Base-by-base conservation (phyloP, 2,888 invertebrate genomes). In the Sialis lutaria region DNA sequence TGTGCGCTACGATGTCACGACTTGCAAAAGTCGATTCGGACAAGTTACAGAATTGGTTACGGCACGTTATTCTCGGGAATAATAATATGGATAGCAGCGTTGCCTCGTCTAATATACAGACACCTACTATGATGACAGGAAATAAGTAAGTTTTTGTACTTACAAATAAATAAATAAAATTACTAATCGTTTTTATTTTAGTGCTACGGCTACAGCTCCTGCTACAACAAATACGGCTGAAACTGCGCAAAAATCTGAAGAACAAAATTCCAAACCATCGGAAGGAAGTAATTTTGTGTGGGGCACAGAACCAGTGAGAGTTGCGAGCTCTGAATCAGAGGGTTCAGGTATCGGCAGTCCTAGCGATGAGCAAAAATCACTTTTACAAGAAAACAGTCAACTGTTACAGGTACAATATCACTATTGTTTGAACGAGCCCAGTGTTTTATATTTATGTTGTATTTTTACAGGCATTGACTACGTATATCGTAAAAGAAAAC, bases 401-500 rank as follows among this genome's bases (percentile, higher is more conserved):
- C 60, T 85, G 5, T 62, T 86, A 6, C 22, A 22, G 22, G 22
- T 22, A 22, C 22, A 22, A 22, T 22, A 22, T 22, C 22, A 22
- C 4, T 22, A 22, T 22, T 4, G 4, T 22, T 22, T 22, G 22
- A 22, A 4, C 2, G 22, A 22, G 22, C 22, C 22, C 4, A 22
- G 2, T 22, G 22, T 22, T 22, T 4, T 22, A 22, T 22, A 22
- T 22, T 22, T 2, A 22, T 22, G 22, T 22, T 22, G 22, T 22
- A 22, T 22, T 22, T 22, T 22, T 22, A 22, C 78, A 82, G 54
- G 78, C 76, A 33, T 69, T 86, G 9, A 79, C 82, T 0, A 74
- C 79, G 49, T 80, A 80, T 53, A 75, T 85, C 50, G 82, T 84
- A 0, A 79, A 79, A 53, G 79, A 81, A 51, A 77, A 73, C 54